phyloP scores from a whole-genome alignment of 2,888 invertebrate genomes.

The Caenorhabditis wallacei region DNA sequence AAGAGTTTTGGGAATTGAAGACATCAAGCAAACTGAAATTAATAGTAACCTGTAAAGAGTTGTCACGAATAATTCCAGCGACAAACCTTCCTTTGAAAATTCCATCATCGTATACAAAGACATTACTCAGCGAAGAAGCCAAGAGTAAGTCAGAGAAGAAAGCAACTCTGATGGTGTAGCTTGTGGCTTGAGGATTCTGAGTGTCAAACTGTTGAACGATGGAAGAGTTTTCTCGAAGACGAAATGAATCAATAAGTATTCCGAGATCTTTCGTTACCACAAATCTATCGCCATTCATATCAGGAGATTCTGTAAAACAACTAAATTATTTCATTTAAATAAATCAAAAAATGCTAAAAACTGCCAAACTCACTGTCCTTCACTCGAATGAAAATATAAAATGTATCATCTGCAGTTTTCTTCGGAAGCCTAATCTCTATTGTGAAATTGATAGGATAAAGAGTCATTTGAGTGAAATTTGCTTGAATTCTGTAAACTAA shows the following conservation, averaged over 20 bases:
- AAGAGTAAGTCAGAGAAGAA: conserved; percentile 3
- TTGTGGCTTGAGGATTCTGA: not conserved
- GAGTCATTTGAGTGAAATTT: not conserved
- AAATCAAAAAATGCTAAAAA: not conserved
- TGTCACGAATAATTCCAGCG: too few relatives aligned
- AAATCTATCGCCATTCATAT: not conserved
- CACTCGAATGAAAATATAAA: conserved; percentile 18
- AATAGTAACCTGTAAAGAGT: too few relatives aligned
- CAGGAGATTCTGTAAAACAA: conserved; percentile 28
- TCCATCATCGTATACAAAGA: conserved; percentile 33
- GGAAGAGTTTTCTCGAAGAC: not conserved
- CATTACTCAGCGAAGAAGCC: not conserved
- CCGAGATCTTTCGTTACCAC: conserved; percentile 11
- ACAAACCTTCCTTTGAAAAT: conserved; percentile 40
- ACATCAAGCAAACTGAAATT: conserved; percentile 33
- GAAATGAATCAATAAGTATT: conserved; percentile 14
- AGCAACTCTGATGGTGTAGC: conserved; percentile 22
- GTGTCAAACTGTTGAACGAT: conserved; percentile 11
- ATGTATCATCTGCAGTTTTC: conserved; percentile 26
- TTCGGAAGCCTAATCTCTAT: conserved; percentile 15
- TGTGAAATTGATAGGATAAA: conserved; percentile 38
- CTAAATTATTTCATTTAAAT: not conserved
- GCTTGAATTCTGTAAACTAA: conserved; percentile 1
- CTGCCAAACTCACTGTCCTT: conserved; percentile 19
- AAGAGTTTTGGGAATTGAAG: not conserved